Evolutionary conservation across 1,140 invertebrate genomes (phyloP).

Genomic region (Bombyx mandarina): DNA sequence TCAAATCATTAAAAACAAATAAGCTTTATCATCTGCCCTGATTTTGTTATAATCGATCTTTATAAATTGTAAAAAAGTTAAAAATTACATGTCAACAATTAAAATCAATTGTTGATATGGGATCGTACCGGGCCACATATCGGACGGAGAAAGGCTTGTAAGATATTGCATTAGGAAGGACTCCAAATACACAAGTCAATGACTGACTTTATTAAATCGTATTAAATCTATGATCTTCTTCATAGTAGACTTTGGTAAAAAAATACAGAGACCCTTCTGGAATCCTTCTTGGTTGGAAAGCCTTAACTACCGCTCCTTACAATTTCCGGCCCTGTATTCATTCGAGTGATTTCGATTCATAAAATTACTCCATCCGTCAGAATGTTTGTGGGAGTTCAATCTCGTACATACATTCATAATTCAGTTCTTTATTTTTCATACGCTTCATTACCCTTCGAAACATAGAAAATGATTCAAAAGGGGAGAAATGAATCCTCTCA

Average conservation of each 20-base stretch:
- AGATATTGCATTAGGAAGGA: too few relatives aligned
- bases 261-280: slow-evolving; percentile 21
- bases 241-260: slow-evolving; percentile 8
- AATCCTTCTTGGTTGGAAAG: slow-evolving; percentile 31
- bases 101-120: too few relatives aligned
- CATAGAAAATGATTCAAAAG: slow-evolving; percentile 11
- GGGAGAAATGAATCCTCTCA: slow-evolving; percentile 17
- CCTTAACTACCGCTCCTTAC: neutral
- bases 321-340: slow-evolving; percentile 41
- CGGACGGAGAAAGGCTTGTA: too few relatives aligned
- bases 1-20: too few relatives aligned
- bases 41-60: too few relatives aligned
- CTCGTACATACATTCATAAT: neutral
- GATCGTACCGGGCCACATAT: too few relatives aligned
- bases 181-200: too few relatives aligned
- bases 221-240: slow-evolving; percentile 1
- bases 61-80: too few relatives aligned
- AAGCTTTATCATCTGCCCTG: too few relatives aligned
- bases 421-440: neutral
- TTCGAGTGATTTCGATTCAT: slow-evolving; percentile 43
- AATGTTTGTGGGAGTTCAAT: slow-evolving; percentile 32
- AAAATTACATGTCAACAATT: too few relatives aligned
- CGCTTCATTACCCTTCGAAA: neutral
- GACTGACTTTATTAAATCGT: too few relatives aligned
- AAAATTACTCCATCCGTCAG: slow-evolving; percentile 20